Evolutionary conservation across 2,888 invertebrate genomes (phyloP), one percentile per base, ranked within the genome.

Genomic region (Andrena bucephala): DNA sequence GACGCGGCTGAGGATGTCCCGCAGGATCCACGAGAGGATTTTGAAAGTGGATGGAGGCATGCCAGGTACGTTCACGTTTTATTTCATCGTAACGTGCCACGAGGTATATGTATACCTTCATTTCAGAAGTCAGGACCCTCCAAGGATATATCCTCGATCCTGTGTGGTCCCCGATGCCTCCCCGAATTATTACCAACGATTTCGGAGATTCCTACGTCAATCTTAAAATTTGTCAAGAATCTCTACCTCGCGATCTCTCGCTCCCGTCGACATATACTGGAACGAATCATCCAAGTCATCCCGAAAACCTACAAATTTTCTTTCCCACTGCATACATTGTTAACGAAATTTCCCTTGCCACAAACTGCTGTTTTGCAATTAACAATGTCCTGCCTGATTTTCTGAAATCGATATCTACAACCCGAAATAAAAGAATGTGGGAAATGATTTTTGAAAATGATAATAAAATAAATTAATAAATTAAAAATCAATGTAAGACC

Each of bases 71-170:
- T 65, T 85, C 86, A 85, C 87, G 84, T 89, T 90, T 90, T 89
- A 90, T 89, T 90, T 87, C 90, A 88, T 88, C 90, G 90, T 89
- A 89, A 90, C 87, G 88, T 86, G 89, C 88, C 88, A 83, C 84
- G 78, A 88, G 85, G 81, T 85, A 84, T 83, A 84, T 81, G 81
- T 84, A 85, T 85, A 86, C 85, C 81, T 81, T 82, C 81, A 31
- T 87, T 79, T 80, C 85, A 69, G 68, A 74, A 88, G 83, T 82
- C 87, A 75, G 83, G 83, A 83, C 86, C 86, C 76, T 77, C 84
- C 85, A 69, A 82, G 83, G 86, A 85, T 85, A 81, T 82, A 84
- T 74, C 83, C 80, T 77, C 74, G 72, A 85, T 82, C 87, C 85
- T 89, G 89, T 89, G 89, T 89, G 89, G 89, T 89, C 89, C 79